phyloP scores from a whole-genome alignment of 2,113 vertebrate genomes.

The Ictidomys tridecemlineatus region DNA sequence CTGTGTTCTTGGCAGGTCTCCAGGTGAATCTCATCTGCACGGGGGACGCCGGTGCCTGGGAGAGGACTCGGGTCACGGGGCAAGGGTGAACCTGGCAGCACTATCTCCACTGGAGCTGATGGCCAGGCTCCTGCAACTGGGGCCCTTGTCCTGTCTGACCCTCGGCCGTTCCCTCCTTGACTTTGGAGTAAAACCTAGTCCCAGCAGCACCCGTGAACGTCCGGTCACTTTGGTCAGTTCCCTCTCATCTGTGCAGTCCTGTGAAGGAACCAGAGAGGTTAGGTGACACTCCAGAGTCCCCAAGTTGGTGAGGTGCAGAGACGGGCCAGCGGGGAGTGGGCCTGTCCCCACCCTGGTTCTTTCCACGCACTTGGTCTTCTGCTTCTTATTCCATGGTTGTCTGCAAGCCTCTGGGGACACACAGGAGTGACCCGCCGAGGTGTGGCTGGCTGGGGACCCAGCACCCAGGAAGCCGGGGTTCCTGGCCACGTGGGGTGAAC shows the following conservation, averaged over 20 bases:
- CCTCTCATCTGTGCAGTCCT: too few relatives aligned
- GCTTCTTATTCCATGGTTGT: neutral
- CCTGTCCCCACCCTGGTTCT: accelerated
- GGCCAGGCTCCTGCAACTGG: accelerated
- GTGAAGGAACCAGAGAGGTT: too few relatives aligned
- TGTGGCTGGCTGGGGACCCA: accelerated
- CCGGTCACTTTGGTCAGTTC: accelerated
- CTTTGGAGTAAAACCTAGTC: neutral
- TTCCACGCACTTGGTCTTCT: neutral
- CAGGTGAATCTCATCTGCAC: neutral
- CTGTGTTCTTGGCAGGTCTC: neutral
- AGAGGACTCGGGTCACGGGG: neutral
- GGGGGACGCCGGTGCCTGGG: too few relatives aligned
- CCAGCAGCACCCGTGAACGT: accelerated
- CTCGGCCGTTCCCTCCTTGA: neutral
- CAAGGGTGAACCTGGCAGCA: accelerated
- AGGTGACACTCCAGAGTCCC: accelerated
- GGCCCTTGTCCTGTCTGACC: neutral
- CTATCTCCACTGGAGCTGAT: accelerated
- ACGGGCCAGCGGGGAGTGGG: too few relatives aligned
- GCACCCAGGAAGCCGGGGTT: neutral
- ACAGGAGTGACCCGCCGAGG: neutral
- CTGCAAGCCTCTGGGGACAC: neutral
- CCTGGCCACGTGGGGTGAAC: too few relatives aligned
- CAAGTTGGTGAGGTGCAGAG: neutral